Evolutionary conservation across 2,888 invertebrate species (phyloP).

Genomic region (Xiphydria camelus): DNA sequence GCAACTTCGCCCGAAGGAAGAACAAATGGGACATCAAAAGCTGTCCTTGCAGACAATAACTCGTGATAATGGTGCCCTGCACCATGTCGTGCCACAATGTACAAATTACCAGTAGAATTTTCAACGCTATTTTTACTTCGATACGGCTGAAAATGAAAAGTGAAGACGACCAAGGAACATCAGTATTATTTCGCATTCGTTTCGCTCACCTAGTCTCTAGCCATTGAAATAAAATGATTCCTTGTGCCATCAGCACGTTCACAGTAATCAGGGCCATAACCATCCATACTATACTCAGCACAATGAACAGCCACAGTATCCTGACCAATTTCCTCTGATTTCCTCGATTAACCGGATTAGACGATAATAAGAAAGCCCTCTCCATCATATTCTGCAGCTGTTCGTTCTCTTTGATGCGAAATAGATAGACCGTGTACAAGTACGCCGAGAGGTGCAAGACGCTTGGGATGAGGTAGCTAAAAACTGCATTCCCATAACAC

Average conservation of each 20-base stretch:
- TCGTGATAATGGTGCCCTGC: constrained; percentile 80
- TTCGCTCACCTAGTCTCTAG: constrained; percentile 62
- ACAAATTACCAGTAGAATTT: constrained; percentile 68
- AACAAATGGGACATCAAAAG: constrained; percentile 74
- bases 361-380: constrained; percentile 75
- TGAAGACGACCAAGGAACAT: constrained; percentile 11
- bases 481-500: constrained; percentile 72
- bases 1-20: constrained; percentile 71
- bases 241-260: constrained; percentile 68
- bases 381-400: constrained; percentile 83
- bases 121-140: constrained; percentile 60
- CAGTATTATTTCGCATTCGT: no score
- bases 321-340: constrained; percentile 72
- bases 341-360: constrained; percentile 67
- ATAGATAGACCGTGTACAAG: constrained; percentile 72
- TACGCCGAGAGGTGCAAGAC: constrained; percentile 74
- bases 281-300: constrained; percentile 72
- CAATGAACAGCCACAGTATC: constrained; percentile 74
- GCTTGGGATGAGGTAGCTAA: constrained; percentile 76
- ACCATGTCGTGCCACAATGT: constrained; percentile 80
- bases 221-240: constrained; percentile 68
- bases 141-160: constrained; percentile 57
- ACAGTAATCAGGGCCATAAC: constrained; percentile 68
- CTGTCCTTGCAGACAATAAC: constrained; percentile 82
- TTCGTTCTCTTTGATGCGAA: constrained; percentile 78